Evolutionary conservation across 2,888 invertebrate species (phyloP), one percentile per base, ranked within the genome.

Genomic region (Philhelius pedissequus): DNA sequence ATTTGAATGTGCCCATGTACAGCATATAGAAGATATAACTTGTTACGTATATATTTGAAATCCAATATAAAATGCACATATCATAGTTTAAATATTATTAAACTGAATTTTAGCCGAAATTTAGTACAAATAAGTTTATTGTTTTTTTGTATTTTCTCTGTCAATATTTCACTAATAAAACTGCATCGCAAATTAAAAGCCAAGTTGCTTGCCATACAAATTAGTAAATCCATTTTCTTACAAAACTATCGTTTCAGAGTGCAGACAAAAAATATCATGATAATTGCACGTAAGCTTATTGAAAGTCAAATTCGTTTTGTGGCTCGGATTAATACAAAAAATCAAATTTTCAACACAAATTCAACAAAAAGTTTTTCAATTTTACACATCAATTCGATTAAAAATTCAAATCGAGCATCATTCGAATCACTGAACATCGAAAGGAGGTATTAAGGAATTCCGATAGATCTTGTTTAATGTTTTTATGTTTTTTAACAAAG

Each of bases 361-460:
- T n/a, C 32, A 48, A 35, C 25, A 6, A 32, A 11, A 11, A 64
- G 32, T 30, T 27, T 74, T 22, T 52, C 70, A 60, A 35, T 58
- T 32, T 38, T n/a, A 6, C 20, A n/a, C 13, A 48, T 18, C 5
- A 27, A 35, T 18, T 25, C 18, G n/a, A 20, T 77, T 15, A 54
- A 48, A 43, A 71, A 45, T 20, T 27, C 30, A 6, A 18, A 40
- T 35, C 45, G 40, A 35, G 9, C 73, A 35, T 40, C 77, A 30
- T 18, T 62, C 27, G 32, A 32, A 13, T n/a, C 13, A 22, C 25
- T 58, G 6, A 27, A 62, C 73, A 73, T 27, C 64, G 40, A 13
- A 56, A 64, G 74, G 78, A 83, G 83, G 83, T 83, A 79, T 43
- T 69, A 40, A 43, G 69, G 64, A 69, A 60, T 40, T 62, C 13